phyloP scores from a whole-genome alignment of 2,797 vertebrate genomes.

The Heterohyrax brucei region DNA sequence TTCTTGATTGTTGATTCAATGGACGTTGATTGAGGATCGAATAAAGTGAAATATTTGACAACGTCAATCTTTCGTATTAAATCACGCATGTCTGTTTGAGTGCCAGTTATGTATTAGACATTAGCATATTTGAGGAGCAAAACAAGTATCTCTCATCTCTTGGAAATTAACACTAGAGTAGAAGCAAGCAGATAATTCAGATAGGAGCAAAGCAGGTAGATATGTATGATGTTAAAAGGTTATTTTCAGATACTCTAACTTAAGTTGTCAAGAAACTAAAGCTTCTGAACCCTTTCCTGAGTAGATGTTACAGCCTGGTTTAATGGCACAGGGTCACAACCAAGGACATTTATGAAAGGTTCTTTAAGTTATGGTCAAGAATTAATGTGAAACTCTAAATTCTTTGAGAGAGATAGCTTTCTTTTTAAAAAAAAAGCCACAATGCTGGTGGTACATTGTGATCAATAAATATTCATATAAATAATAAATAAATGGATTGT shows the following conservation, averaged over 20 bases:
- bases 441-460: background rate
- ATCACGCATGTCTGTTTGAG: background rate
- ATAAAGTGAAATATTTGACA: no score
- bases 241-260: no score
- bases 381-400: constrained; percentile 1
- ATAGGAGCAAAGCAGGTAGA: background rate
- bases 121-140: background rate
- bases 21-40: no score
- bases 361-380: background rate
- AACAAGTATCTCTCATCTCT: background rate
- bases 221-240: background rate
- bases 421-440: background rate
- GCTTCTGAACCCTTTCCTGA: background rate
- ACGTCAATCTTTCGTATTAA: background rate
- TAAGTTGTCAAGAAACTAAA: background rate
- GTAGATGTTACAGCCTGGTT: background rate
- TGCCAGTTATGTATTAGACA: background rate
- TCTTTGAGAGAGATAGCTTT: background rate
- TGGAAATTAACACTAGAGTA: background rate
- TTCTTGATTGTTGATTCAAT: no score
- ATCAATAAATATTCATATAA: background rate
- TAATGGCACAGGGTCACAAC: background rate
- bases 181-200: background rate
- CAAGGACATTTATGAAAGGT: background rate
- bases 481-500: background rate